Percentiles rank a stretch among this genome's conserved stretches.
Evolutionary conservation across 2,113 vertebrate species (phyloP).

Genomic region (Lagopus leucura): DNA sequence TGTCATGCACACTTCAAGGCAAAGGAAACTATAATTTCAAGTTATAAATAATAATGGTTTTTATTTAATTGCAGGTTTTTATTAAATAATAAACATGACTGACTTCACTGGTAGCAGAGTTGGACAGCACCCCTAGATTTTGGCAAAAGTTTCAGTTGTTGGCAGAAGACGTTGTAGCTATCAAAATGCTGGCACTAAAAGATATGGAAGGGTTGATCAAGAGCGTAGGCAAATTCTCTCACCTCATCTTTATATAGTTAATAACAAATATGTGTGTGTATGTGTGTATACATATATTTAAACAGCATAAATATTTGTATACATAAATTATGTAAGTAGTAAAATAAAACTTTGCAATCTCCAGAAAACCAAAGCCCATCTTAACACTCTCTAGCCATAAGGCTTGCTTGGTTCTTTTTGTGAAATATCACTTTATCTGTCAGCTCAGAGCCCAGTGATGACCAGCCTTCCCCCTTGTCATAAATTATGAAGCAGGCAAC

Average conservation of each 20-base stretch:
- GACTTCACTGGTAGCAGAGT: not conserved
- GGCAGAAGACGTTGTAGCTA: not conserved
- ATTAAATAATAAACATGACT: not conserved
- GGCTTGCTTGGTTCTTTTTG: not conserved
- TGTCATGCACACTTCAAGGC: not conserved
- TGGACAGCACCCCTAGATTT: not conserved
- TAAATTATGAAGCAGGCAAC: not conserved
- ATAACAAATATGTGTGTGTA: not conserved
- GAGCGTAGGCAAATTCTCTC: not conserved
- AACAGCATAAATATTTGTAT: not conserved
- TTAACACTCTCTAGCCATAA: not conserved
- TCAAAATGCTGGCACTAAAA: not conserved
- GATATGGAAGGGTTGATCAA: not conserved
- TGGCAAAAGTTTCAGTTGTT: not conserved
- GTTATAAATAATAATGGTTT: not conserved
- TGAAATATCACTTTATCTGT: not conserved
- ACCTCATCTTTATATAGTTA: not conserved
- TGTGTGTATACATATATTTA: not conserved
- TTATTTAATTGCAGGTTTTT: not conserved
- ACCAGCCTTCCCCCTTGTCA: not conserved
- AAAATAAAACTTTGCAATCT: not conserved
- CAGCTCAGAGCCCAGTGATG: not conserved
- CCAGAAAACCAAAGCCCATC: fast-evolving
- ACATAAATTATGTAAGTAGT: not conserved
- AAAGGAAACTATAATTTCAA: not conserved